Base-by-base conservation (phyloP, 2,113 vertebrate genomes). In the Mormyrus lacerda region DNA sequence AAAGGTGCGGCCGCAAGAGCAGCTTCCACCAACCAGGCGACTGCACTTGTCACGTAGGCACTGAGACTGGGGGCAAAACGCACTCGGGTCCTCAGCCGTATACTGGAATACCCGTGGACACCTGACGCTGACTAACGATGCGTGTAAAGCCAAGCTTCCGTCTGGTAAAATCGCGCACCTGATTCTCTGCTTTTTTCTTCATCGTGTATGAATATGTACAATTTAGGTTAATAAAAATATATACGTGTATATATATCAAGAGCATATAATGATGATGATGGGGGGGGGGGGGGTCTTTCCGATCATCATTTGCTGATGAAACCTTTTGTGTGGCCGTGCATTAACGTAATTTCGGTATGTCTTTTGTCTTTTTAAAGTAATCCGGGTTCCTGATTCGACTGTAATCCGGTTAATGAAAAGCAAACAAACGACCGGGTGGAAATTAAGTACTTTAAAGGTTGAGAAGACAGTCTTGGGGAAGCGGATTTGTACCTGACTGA, bases 1-100 rank as follows among this genome's bases (percentile, higher is more conserved):
- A 53, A 87, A 86, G 50, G 50, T 87, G 50, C 50, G 50, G 50
- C 50, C 13, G 50, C 85, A 51, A 51, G 27, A 35, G 50, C 24
- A 86, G 69, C 27, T 87, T 53, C 85, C 50, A 55, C 50, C 85
- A 55, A 19, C 50, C 50, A 53, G 85, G 50, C 45, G 27, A 53
- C 85, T n/a, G 27, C 85, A 87, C 85, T 87, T 87, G 85, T 87
- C 85, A 87, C 85, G 85, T 87, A 87, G 44, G 47, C 50, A 39
- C 85, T 27, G 7, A 35, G n/a, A 87, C 48, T 5, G 48, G 85
- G 47, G 85, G 47, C 48, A 87, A 19, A 17, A 17, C 85, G 44
- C 11, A 24, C 73, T 79, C n/a, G 35, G 73, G 13, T 79, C 73
- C 13, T 39, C 73, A 42, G 15, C 35, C 15, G 6, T 42, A 35